phyloP scores from a whole-genome alignment of 2,113 vertebrate genomes.

The Thryonomys swinderianus region DNA sequence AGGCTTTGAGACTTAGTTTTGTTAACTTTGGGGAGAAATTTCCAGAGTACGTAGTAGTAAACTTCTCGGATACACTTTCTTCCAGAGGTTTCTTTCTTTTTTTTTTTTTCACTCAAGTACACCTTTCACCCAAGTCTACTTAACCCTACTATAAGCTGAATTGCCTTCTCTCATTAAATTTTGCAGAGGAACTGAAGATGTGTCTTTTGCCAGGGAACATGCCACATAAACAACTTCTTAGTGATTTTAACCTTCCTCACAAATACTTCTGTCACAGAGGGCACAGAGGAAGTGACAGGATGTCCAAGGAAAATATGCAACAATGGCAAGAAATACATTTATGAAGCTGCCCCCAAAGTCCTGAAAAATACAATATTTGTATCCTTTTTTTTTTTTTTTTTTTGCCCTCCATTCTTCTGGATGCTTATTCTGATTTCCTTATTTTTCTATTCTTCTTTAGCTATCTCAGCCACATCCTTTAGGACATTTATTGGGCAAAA shows the following conservation, averaged over 20 bases:
- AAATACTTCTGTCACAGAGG: constrained; percentile 67
- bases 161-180: constrained; percentile 34
- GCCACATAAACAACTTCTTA: constrained; percentile 54
- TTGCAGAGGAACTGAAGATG: constrained; percentile 10
- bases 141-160: not conserved
- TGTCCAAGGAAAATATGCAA: constrained; percentile 81
- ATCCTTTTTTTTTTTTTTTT: constrained; percentile 57
- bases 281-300: constrained; percentile 84
- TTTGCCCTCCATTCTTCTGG: constrained; percentile 73
- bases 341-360: constrained; percentile 69
- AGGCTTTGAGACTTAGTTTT: not conserved
- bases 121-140: not conserved
- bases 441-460: constrained; percentile 75
- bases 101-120: constrained; percentile 17
- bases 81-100: not conserved
- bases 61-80: not conserved
- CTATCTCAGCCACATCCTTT: constrained; percentile 53
- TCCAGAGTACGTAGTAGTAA: not conserved
- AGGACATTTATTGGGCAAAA: constrained; percentile 79
- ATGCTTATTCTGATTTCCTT: constrained; percentile 75
- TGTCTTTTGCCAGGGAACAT: constrained; percentile 61
- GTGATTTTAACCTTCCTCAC: constrained; percentile 69
- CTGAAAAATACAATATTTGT: constrained; percentile 77
- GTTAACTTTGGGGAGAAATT: not conserved
- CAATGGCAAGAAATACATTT: constrained; percentile 81